A percentile compares a stretch with the other conserved stretches of the same genome.
These are phyloP conservation scores for Coenonympha arcania DNA, from an alignment of 2,888 invertebrate species.

Conservation along the genomic window DNA sequence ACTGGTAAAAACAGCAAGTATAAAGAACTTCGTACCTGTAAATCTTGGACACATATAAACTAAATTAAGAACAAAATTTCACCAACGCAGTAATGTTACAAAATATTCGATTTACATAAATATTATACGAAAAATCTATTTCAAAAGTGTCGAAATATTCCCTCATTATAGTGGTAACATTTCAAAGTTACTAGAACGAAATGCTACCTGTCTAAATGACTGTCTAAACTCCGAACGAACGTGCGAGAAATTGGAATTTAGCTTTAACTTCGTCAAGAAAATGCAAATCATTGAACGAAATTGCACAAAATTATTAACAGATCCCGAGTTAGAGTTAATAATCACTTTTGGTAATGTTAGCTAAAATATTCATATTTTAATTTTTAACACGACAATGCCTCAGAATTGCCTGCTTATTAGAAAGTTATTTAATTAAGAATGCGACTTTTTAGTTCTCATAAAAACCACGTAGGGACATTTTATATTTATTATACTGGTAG, in stretches of 20 bases:
- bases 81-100: too few relatives aligned
- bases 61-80: too few relatives aligned
- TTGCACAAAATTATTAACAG: slow-evolving; percentile 3
- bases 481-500: too few relatives aligned
- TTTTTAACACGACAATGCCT: not conserved
- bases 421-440: not conserved
- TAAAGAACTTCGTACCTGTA: too few relatives aligned
- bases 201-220: slow-evolving; percentile 1
- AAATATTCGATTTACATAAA: too few relatives aligned
- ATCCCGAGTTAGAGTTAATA: too few relatives aligned
- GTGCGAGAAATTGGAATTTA: not conserved
- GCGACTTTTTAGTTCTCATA: not conserved
- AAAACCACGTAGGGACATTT: too few relatives aligned
- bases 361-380: too few relatives aligned
- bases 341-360: too few relatives aligned
- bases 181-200: not conserved
- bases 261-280: slow-evolving; percentile 4
- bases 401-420: not conserved
- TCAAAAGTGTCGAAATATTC: not conserved
- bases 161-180: not conserved
- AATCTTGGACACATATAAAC: too few relatives aligned
- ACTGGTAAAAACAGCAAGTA: too few relatives aligned
- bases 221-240: slow-evolving; percentile 4
- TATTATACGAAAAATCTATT: not conserved
- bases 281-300: slow-evolving; percentile 1